Evolutionary conservation across 2,797 vertebrate species (phyloP), one percentile per base, ranked within the genome.

Genomic region (Mormyrus hasselquistii): DNA sequence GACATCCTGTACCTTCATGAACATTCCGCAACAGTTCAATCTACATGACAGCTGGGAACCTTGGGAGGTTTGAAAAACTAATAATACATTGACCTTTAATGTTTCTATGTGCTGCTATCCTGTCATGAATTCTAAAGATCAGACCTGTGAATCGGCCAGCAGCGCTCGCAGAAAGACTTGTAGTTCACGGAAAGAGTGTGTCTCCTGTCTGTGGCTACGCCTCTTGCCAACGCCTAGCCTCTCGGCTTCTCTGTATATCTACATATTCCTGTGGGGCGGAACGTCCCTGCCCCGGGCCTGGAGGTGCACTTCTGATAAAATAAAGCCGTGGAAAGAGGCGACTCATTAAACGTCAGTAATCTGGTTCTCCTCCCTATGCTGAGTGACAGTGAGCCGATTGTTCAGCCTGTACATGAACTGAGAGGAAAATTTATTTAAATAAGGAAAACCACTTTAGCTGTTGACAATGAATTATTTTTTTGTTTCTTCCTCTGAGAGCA

Each of bases 351-450:
- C 9, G 44, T 49, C 44, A 22, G n/a, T 14, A 52, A 52, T 84
- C 47, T 84, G n/a, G 19, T 4, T 84, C 47, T 10, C 44, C 44
- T 49, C 82, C 82, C 44, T 84, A 4, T 12, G 47, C 49, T 84
- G 44, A 84, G 19, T 47, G 41, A 52, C 41, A 50, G 8, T 22
- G 44, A 84, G 0, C 19, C 9, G 47, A 84, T 84, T 84, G 44
- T 52, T 52, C 47, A 29, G 22, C 9, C 82, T 84, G 82, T 47
- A 84, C 38, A 10, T 9, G 38, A 84, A 84, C 41, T 4, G 47
- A 22, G n/a, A 47, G 79, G n/a, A 73, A 76, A 76, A 7, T 44
- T 84, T 84, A 84, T 84, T 84, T 50, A 52, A 84, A 84, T 52
- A 84, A 50, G 44, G 82, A 84, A 52, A 52, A 14, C 82, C n/a